Evolutionary conservation across 2,113 vertebrate genomes (phyloP).

Genomic region (Syrmaticus mikado): DNA sequence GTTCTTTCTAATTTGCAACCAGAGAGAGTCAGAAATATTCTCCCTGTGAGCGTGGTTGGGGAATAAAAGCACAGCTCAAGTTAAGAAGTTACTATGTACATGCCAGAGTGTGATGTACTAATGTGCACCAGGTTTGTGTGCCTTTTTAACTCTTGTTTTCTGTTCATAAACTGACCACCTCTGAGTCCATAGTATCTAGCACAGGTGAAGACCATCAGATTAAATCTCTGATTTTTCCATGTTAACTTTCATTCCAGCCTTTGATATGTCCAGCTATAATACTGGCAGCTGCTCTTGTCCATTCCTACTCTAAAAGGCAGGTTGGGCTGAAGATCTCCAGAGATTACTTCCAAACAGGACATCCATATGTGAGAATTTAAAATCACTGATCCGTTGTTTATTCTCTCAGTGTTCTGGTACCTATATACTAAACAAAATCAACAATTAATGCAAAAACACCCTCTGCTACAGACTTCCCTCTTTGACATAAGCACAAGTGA

Average conservation of each 20-base stretch:
- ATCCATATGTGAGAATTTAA: background rate
- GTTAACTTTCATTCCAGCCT: background rate
- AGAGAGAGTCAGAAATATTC: background rate
- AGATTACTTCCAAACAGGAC: background rate
- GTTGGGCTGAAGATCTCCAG: background rate
- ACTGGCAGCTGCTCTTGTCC: background rate
- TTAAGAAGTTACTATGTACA: background rate
- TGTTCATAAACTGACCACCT: background rate
- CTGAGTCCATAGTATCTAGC: background rate
- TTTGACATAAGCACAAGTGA: background rate
- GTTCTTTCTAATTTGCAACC: background rate
- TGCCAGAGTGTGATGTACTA: background rate
- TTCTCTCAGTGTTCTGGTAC: background rate
- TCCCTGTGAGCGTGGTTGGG: background rate
- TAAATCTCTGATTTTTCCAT: background rate
- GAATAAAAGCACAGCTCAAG: background rate
- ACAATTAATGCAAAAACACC: fast-evolving
- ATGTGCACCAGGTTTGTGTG: background rate
- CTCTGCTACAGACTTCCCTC: background rate
- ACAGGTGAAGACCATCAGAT: too few species aligned
- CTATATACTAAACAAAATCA: background rate
- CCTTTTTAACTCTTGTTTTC: background rate
- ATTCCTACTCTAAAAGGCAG: background rate
- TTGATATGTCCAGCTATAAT: background rate
- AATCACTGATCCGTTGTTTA: background rate